Conservation (phyloP, 2,888 invertebrate species). For the Serripes groenlandicus region DNA sequence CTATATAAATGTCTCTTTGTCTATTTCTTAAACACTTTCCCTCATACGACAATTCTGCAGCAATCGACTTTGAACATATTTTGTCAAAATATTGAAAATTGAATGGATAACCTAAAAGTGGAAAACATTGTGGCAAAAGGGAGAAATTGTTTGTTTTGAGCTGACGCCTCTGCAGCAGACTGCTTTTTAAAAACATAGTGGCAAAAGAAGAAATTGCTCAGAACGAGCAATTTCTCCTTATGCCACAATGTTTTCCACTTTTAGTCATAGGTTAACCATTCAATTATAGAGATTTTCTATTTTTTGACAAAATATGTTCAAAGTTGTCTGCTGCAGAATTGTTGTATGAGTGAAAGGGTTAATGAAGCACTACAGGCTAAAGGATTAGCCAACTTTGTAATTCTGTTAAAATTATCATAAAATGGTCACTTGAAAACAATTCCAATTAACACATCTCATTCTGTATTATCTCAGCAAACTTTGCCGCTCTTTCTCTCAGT, state of each 20-base stretch:
- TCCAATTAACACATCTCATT: background rate
- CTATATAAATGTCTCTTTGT: too few species aligned
- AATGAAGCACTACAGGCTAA: background rate
- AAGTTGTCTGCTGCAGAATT: background rate
- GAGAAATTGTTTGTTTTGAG: too few species aligned
- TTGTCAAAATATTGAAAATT: too few species aligned
- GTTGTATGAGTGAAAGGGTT: background rate
- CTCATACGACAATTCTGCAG: too few species aligned
- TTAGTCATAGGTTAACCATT: background rate
- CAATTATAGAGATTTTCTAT: background rate
- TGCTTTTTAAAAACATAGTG: background rate
- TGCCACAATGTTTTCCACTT: background rate
- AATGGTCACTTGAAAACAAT: background rate
- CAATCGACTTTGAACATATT: too few species aligned
- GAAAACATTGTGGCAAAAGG: too few species aligned
- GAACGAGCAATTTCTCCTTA: background rate
- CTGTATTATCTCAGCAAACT: background rate
- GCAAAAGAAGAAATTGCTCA: constrained; percentile 9
- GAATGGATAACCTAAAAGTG: too few species aligned
- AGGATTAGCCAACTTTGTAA: background rate
- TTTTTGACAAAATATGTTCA: background rate
- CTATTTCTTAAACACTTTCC: too few species aligned
- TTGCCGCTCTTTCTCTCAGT: background rate
- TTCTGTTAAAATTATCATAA: background rate
- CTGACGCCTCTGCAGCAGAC: background rate